phyloP scores from a whole-genome alignment of 2,888 invertebrate genomes.

The Alloscopus bannaensis region DNA sequence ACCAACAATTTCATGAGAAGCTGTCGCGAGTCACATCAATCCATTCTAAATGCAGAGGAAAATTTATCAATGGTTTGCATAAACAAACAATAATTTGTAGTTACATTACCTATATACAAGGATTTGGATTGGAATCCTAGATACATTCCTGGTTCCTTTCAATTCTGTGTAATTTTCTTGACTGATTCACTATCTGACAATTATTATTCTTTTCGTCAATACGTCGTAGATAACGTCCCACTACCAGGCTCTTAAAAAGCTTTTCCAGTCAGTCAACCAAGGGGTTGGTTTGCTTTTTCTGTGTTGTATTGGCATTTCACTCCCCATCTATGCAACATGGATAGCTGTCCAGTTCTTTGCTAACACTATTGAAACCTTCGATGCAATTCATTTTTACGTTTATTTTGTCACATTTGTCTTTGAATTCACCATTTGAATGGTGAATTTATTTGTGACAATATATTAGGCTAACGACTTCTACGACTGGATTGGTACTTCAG shows the following conservation, averaged over 20 bases:
- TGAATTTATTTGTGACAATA: not conserved
- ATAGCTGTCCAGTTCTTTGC: slow-evolving; percentile 40
- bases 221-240: slow-evolving; percentile 17
- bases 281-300: slow-evolving; percentile 36
- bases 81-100: not conserved
- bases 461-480: slow-evolving; percentile 58
- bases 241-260: slow-evolving; percentile 22
- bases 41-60: not conserved
- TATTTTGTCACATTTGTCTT: slow-evolving; percentile 51
- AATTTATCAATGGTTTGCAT: slow-evolving; percentile 12
- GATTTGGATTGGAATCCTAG: not conserved
- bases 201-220: too few relatives aligned
- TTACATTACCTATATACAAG: too few relatives aligned
- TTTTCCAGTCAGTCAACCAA: slow-evolving; percentile 38
- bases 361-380: slow-evolving; percentile 33
- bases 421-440: not conserved
- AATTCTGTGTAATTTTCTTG: not conserved
- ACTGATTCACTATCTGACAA: too few relatives aligned
- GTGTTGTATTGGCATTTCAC: slow-evolving; percentile 36
- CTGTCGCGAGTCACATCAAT: slow-evolving; percentile 16
- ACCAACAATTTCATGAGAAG: slow-evolving; percentile 27
- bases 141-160: not conserved
- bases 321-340: slow-evolving; percentile 49
- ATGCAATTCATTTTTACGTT: slow-evolving; percentile 42
- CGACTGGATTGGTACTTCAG: slow-evolving; percentile 42